Evolutionary conservation across 2,797 vertebrate species (phyloP), one percentile per base, ranked within the genome.

Genomic region (Chiloscyllium punctatum): DNA sequence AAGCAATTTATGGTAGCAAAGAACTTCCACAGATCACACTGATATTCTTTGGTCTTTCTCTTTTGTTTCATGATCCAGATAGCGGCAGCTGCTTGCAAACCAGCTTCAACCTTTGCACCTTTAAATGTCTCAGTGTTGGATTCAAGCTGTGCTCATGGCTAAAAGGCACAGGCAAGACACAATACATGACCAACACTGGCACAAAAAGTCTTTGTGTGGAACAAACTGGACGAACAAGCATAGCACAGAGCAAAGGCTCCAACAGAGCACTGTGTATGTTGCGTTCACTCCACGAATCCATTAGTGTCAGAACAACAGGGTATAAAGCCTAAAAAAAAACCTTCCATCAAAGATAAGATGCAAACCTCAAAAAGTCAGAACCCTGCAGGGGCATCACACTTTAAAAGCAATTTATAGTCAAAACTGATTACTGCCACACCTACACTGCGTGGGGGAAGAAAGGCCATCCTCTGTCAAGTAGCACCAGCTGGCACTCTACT

Each of bases 371-470:
- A 90, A 69, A 92, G 62, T 69, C 66, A 69, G n/a, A 25, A 69
- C 66, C 21, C 62, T 69, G n/a, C n/a, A n/a, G 62, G 88, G 57
- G 62, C 16, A 23, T n/a, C 90, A 66, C 90, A 92, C 62, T 92
- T 92, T 92, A 69, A 92, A 62, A 92, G 90, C 90, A 92, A 62
- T 92, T 92, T 69, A 92, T 92, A 66, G 23, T 92, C 90, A 92
- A 7, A 69, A 69, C 23, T 92, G 90, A 92, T 92, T 69, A 69
- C 90, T 68, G 21, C 62, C 27, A 69, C n/a, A 69, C 33, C n/a
- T 69, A 69, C n/a, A 68, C 62, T 51, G 6, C n/a, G n/a, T 69
- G 90, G 25, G n/a, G 37, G 62, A 48, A 90, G 87, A 62, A 90
- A 30, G 87, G 27, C 30, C 1, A 90, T 90, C 53, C 87, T 88